These are phyloP conservation scores for Camelus dromedarius DNA, from an alignment of 2,113 vertebrate genomes.

Conservation along the genomic window DNA sequence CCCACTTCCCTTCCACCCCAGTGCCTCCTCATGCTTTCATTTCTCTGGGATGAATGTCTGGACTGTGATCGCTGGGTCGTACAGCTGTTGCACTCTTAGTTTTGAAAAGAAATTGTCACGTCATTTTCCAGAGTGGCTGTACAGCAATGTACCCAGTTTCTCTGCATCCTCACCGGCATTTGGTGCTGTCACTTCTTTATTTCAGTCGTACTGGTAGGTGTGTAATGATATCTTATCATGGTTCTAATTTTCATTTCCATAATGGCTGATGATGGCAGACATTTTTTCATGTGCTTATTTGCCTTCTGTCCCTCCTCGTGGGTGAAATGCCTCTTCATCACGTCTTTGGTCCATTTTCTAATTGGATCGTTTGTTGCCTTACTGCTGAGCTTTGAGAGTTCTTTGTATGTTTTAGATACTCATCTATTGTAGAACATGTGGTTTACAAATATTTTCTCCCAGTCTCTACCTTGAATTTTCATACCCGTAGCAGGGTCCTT, in stretches of 20 bases:
- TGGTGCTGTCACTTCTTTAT: not conserved
- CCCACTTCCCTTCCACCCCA: no score
- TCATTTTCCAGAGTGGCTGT: not conserved
- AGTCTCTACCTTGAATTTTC: not conserved
- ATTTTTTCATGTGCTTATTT: not conserved
- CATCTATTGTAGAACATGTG: not conserved
- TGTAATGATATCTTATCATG: not conserved
- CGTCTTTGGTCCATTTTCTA: not conserved
- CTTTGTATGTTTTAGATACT: not conserved
- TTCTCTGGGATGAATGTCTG: not conserved
- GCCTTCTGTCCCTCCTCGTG: not conserved
- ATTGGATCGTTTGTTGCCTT: not conserved
- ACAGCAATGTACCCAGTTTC: not conserved
- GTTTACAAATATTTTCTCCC: not conserved
- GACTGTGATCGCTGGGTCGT: not conserved
- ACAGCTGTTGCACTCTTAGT: rapidly evolving
- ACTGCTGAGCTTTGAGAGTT: not conserved
- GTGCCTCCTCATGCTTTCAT: rapidly evolving
- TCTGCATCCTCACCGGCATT: not conserved
- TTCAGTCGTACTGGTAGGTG: not conserved
- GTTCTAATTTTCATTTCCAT: not conserved
- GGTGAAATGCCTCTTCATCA: not conserved
- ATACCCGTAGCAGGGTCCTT: not conserved
- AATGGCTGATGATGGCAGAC: not conserved
- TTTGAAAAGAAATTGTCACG: not conserved